These are phyloP conservation scores for Gastrophysa polygoni DNA, from an alignment of 2,888 invertebrate species.

Conservation along the genomic window DNA sequence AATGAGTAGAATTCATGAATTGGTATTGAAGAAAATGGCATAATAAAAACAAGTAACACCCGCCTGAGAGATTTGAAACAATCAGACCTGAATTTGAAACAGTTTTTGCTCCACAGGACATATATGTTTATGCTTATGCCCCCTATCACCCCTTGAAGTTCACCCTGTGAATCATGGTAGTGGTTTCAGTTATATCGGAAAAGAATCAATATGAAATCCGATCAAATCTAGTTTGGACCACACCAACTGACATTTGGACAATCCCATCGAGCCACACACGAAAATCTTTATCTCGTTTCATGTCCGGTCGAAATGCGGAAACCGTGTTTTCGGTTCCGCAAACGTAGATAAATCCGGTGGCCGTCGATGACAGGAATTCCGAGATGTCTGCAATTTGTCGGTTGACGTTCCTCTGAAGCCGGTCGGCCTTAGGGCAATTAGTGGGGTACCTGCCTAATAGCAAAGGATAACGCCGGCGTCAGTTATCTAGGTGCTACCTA, in stretches of 20 bases:
- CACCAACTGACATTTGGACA: neutral
- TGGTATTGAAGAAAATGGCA: too few relatives aligned
- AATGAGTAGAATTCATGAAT: too few relatives aligned
- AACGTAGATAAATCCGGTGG: conserved; percentile 43
- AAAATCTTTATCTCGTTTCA: conserved; percentile 19
- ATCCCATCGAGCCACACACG: neutral
- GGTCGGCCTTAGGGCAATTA: conserved; percentile 38
- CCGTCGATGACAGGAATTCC: conserved; percentile 43
- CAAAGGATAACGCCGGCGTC: conserved; percentile 1
- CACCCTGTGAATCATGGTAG: too few relatives aligned
- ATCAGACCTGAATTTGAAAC: too few relatives aligned
- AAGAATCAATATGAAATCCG: too few relatives aligned
- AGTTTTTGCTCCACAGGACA: too few relatives aligned
- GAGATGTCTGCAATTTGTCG: conserved; percentile 48
- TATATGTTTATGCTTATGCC: too few relatives aligned
- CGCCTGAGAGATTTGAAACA: too few relatives aligned
- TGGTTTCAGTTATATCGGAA: too few relatives aligned
- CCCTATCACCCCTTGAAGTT: too few relatives aligned
- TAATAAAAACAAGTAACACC: too few relatives aligned
- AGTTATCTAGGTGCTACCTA: conserved; percentile 22
- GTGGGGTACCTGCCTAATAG: neutral
- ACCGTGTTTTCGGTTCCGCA: conserved; percentile 41
- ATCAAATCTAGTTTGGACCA: too few relatives aligned
- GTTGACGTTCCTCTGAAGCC: conserved; percentile 35
- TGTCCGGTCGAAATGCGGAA: conserved; percentile 43